Evolutionary conservation across 2,888 invertebrate genomes (phyloP).

Genomic region (Drosophila meridiana): DNA sequence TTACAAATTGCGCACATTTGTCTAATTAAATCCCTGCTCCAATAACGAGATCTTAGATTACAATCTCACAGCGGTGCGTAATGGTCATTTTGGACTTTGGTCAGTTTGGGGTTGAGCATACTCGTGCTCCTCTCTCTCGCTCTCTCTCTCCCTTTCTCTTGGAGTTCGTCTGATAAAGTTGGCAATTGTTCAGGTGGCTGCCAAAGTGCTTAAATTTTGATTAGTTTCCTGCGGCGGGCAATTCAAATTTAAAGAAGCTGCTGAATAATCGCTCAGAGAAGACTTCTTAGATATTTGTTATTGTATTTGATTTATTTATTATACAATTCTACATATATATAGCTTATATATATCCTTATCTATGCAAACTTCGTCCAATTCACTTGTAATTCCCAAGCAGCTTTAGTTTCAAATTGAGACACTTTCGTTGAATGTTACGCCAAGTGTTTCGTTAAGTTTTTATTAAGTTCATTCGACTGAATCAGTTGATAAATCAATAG

Average conservation of each 20-base stretch:
- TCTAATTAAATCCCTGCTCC: conserved; percentile 84
- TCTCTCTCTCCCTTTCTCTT: not conserved
- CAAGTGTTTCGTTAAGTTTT: conserved; percentile 1
- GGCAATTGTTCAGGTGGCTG: conserved; percentile 27
- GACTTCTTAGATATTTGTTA: not conserved
- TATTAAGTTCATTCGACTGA: not conserved
- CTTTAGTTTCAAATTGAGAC: not conserved
- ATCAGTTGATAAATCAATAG: not conserved
- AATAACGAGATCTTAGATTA: conserved; percentile 77
- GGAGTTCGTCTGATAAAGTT: conserved; percentile 6
- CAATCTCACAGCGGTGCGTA: conserved; percentile 74
- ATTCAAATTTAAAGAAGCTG: conserved; percentile 11
- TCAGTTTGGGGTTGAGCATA: conserved; percentile 34
- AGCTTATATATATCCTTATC: not conserved
- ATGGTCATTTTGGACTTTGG: conserved; percentile 47
- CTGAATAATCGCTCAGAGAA: not conserved
- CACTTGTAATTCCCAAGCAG: not conserved
- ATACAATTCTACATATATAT: too few species aligned
- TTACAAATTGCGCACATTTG: conserved; percentile 85
- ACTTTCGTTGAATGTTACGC: not conserved
- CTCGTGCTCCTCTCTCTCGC: not conserved
- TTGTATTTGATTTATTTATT: not conserved
- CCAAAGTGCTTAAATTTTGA: conserved; percentile 37
- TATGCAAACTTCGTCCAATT: not conserved
- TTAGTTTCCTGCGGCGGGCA: conserved; percentile 23